phyloP scores from a whole-genome alignment of 2,888 invertebrate genomes.

The Punctoribates punctum region DNA sequence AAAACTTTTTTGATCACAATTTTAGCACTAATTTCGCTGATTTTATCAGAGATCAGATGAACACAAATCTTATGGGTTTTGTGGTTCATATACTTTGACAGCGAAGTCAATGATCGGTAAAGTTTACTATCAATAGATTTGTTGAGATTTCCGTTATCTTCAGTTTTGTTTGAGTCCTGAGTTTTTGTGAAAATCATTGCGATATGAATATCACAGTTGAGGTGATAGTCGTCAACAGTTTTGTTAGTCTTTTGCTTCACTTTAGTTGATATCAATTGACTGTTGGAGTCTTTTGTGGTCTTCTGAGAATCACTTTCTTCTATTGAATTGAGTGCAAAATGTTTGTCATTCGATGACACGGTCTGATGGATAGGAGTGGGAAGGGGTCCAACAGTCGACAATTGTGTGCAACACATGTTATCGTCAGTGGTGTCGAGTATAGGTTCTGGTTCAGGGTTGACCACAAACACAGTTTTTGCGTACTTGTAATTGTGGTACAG shows the following conservation, averaged over 20 bases:
- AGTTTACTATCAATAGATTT: slow-evolving; percentile 22
- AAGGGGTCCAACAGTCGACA: not conserved
- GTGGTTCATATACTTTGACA: slow-evolving; percentile 8
- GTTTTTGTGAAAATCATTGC: slow-evolving; percentile 27
- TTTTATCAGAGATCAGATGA: slow-evolving; percentile 24
- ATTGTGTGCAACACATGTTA: not conserved
- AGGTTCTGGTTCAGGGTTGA: not conserved
- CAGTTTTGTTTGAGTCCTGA: not conserved
- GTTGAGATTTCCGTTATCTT: not conserved
- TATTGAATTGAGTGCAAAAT: not conserved
- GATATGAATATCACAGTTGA: slow-evolving; percentile 11
- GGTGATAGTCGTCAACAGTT: not conserved
- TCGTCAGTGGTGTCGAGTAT: not conserved
- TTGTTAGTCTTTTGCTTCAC: not conserved
- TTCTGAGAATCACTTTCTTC: not conserved
- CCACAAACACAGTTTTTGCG: slow-evolving; percentile 4
- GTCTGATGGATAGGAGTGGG: not conserved
- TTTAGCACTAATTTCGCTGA: slow-evolving; percentile 17
- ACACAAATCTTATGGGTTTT: slow-evolving; percentile 22
- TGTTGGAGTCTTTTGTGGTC: not conserved
- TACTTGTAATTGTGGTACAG: not conserved
- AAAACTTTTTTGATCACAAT: not conserved
- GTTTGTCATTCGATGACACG: slow-evolving; percentile 6
- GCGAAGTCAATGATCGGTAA: slow-evolving; percentile 3
- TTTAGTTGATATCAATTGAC: not conserved